Evolutionary conservation across 2,113 vertebrate species (phyloP), one percentile per base, ranked within the genome.

Genomic region (Chloebia gouldiae): DNA sequence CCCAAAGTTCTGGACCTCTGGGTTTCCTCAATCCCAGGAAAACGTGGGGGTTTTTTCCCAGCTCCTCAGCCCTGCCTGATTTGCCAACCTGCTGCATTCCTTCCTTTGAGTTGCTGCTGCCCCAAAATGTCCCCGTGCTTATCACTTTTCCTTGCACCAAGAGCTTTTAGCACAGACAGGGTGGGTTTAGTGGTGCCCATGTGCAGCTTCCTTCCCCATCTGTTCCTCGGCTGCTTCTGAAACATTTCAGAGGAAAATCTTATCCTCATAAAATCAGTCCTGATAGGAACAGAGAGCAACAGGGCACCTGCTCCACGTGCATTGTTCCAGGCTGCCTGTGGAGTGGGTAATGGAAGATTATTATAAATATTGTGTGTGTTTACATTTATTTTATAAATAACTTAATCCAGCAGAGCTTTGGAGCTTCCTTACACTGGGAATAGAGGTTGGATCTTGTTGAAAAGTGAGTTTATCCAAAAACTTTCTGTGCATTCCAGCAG

Each of bases 191-290:
- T 64, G 81, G 70, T 87, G 81, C 47, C 84, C 84, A 33, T 79
- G 84, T 90, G 93, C 84, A 61, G 77, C 90, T 82, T 76, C 78
- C 66, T 79, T 87, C 81, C 44, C 92, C 95, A 90, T 90, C 84
- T 91, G 92, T 59, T 83, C 70, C 40, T 63, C n/a, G 50, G 65
- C 64, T 64, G 57, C 65, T 42, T 90, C 93, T 60, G 73, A 81
- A 92, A 64, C 15, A 28, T 56, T 92, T 75, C 56, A 91, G 69
- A 91, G 78, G 30, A 94, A 75, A 87, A 78, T 68, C 73, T 85
- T 70, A n/a, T n/a, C 70, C 61, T 53, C 57, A n/a, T n/a, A n/a
- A n/a, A n/a, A n/a, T n/a, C n/a, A n/a, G n/a, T n/a, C n/a, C n/a
- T n/a, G n/a, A n/a, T 30, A 63, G 73, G 66, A 79, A 6, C 44